Evolutionary conservation across 1,140 invertebrate genomes (phyloP), one percentile per base, ranked within the genome.

Genomic region (Trinorchestia longiramus): DNA sequence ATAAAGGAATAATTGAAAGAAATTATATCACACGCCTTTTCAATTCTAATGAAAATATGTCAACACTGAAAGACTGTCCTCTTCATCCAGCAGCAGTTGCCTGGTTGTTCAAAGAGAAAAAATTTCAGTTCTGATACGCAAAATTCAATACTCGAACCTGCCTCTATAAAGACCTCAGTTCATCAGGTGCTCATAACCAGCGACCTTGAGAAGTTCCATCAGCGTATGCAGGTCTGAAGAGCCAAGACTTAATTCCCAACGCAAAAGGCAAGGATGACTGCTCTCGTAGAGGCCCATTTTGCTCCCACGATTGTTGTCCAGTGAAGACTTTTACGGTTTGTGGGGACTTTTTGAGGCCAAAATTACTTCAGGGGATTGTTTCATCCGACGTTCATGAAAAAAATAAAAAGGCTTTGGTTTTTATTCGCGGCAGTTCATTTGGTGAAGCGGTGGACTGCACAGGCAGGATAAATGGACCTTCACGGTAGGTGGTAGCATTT

Each of bases 291-390:
- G 88, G 43, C 88, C 88, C 28, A 4, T 42, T 90, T 43, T 90
- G n/a, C 43, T 28, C 43, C 28, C 88, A 43, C 88, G 88, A 90
- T 42, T 90, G 43, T 90, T 90, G 88, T 90, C 43, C 88, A 43
- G 43, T 90, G 88, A 43, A 41, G 43, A 90, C 3, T 90, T 90
- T 90, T 90, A 41, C 88, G n/a, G 41, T 8, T 90, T 42, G 43
- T 41, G 15, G 28, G 87, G 88, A 90, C 88, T 90, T 90, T 90
- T 90, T 42, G 28, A 42, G 88, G 4, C 0, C 41, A 41, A 43
- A 90, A 90, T 90, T 90, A 90, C 88, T 90, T 43, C 43, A 41
- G 28, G 88, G 88, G 88, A 90, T 90, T 90, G 88, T 90, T 90
- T 90, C 88, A 90, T 90, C 43, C 88, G 41, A 0, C 43, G 88